Base-by-base conservation (phyloP, 2,888 invertebrate species). In the Calliphora vomitoria region DNA sequence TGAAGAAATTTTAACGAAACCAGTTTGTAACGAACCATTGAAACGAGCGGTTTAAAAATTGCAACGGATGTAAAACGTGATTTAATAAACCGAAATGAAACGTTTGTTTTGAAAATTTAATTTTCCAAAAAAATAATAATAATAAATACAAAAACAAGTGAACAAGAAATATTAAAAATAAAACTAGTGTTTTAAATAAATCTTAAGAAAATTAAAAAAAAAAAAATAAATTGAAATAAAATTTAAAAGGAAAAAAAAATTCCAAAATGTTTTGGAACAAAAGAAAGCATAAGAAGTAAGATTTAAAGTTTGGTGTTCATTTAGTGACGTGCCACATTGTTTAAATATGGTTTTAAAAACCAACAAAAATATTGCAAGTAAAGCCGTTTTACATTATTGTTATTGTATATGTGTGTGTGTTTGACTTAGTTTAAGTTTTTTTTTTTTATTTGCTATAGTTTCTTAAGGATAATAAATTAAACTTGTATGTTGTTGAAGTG, bases 1-100 rank as follows among this genome's bases (percentile, higher is more conserved):
- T 88, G 87, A 89, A 82, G 38, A 25, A 64, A 80, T 64, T 80
- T 84, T 83, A 88, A 89, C 90, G 90, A 90, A 91, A 90, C 79
- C 92, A 92, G 92, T 92, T 92, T 92, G 92, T 91, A 90, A 92
- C 90, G 90, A 91, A 90, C 90, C 90, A 91, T 92, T 92, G 92
- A 91, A 88, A 91, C 90, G 92, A 91, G 90, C 91, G 91, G 93
- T 90, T 91, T 91, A 89, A 62, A 41, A 47, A 79, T 69, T 64
- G 75, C 41, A 80, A 69, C 84, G 86, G 79, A 82, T 84, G 85
- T 71, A n/a, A 62, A 81, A 66, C 64, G 68, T 62, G 69, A 79
- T 68, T 82, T 82, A 47, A n/a, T 71, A 15, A 71, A 60, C 69
- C 74, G 44, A 50, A 41, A 82, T 25, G 35, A 71, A 82, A 79